Evolutionary conservation across 2,888 invertebrate species (phyloP).

Genomic region (Euplexia lucipara): DNA sequence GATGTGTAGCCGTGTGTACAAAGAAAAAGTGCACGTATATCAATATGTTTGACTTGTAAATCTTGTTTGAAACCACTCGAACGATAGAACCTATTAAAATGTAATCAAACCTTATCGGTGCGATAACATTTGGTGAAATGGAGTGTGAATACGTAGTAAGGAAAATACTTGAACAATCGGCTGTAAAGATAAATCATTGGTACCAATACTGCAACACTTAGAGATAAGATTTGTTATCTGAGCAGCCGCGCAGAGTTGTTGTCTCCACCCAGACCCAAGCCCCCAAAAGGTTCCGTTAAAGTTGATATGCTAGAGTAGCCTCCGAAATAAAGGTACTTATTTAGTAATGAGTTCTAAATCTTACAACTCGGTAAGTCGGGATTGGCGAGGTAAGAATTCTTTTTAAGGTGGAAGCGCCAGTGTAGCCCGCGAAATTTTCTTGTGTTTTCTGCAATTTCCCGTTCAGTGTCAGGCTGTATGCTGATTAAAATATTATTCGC

Average conservation of each 20-base stretch:
- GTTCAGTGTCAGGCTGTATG: too few species aligned
- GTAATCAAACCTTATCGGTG: conserved; percentile 57
- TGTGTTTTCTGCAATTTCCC: too few species aligned
- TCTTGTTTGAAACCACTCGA: conserved; percentile 40
- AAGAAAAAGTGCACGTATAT: background rate
- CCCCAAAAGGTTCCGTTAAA: too few species aligned
- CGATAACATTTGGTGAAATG: conserved; percentile 52
- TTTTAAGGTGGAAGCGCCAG: too few species aligned
- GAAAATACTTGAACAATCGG: conserved; percentile 38
- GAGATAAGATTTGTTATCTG: conserved; percentile 35
- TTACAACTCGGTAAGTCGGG: too few species aligned
- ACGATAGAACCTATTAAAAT: conserved; percentile 51
- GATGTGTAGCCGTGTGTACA: too few species aligned
- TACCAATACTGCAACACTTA: conserved; percentile 14
- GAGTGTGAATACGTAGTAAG: conserved; percentile 46
- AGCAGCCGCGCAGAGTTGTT: conserved; percentile 11
- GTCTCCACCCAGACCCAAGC: background rate
- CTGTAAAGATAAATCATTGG: conserved; percentile 40
- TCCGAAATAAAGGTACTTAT: too few species aligned
- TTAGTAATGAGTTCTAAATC: too few species aligned
- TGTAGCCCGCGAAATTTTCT: too few species aligned
- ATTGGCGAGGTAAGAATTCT: too few species aligned
- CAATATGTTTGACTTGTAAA: conserved; percentile 7
- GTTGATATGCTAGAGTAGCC: too few species aligned
- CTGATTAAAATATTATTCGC: too few species aligned